A percentile compares a stretch with the other conserved stretches of the same genome.
These are phyloP conservation scores for Ascidia mentula DNA, from an alignment of 23 tunicate species.

Conservation along the genomic window DNA sequence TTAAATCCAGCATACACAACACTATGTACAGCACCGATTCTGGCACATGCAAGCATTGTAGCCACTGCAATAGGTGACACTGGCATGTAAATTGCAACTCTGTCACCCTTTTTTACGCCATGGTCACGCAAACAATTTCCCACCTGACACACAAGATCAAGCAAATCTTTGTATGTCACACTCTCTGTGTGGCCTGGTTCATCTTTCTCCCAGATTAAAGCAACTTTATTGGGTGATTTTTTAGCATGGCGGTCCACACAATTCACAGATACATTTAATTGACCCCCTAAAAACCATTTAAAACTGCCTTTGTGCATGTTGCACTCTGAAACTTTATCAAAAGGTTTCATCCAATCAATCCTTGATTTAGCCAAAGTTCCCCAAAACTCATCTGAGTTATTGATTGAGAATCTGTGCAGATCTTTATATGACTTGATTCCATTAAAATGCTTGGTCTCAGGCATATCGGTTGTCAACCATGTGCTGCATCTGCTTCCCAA, in stretches of 20 bases:
- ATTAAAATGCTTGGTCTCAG: slow-evolving; percentile 43
- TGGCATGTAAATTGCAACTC: slow-evolving; percentile 96
- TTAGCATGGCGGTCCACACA: slow-evolving; percentile 90
- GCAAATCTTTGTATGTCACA: slow-evolving; percentile 72
- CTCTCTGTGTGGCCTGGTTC: slow-evolving; percentile 77
- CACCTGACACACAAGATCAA: slow-evolving; percentile 54
- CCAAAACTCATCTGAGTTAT: slow-evolving; percentile 83
- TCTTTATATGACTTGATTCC: slow-evolving; percentile 63
- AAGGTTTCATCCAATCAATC: slow-evolving; percentile 77
- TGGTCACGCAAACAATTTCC: slow-evolving; percentile 56
- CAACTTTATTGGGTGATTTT: slow-evolving; percentile 64
- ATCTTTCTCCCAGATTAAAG: slow-evolving; percentile 98
- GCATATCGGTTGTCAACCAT: slow-evolving; percentile 48
- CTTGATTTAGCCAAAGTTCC: slow-evolving; percentile 71
- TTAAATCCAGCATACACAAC: slow-evolving; percentile 98
- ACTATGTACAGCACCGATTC: slow-evolving; percentile 97
- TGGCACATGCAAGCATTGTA: slow-evolving; percentile 88
- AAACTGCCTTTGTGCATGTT: slow-evolving; percentile 56
- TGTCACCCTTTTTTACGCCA: slow-evolving; percentile 91
- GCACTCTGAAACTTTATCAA: slow-evolving; percentile 67
- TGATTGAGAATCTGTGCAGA: slow-evolving; percentile 69
- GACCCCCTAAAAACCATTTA: slow-evolving; percentile 88
- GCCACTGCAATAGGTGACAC: slow-evolving; percentile 96
- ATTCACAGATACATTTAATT: slow-evolving; percentile 85
- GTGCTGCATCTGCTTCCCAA: neutral